A percentile compares a stretch with the other conserved stretches of the same genome.
These are phyloP conservation scores for Chromoteleia sp. DNA, from an alignment of 2,888 invertebrate genomes.

Conservation along the genomic window DNA sequence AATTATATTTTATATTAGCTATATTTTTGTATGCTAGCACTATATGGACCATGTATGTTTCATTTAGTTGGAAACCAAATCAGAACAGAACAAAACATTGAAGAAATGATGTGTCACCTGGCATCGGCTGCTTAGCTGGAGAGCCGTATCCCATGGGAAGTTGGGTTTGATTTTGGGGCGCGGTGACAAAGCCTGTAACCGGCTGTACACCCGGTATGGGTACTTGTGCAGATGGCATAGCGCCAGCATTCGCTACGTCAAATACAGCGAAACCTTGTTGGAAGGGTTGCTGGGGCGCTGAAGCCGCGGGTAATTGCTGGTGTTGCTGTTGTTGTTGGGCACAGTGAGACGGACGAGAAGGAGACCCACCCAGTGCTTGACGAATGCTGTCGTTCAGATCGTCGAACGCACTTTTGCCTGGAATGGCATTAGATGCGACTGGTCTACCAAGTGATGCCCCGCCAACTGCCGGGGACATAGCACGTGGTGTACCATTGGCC, in stretches of 20 bases:
- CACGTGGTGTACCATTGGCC: slow-evolving; percentile 81
- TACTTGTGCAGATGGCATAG: slow-evolving; percentile 71
- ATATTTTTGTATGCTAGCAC: too few relatives aligned
- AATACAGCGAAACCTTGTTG: slow-evolving; percentile 79
- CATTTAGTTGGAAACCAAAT: background rate
- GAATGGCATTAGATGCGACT: slow-evolving; percentile 85
- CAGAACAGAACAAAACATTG: slow-evolving; percentile 18
- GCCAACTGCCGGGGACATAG: slow-evolving; percentile 83
- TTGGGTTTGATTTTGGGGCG: slow-evolving; percentile 81
- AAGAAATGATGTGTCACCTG: slow-evolving; percentile 82
- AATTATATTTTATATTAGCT: too few relatives aligned
- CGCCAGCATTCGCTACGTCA: slow-evolving; percentile 75
- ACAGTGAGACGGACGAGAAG: slow-evolving; percentile 82
- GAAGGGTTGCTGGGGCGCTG: slow-evolving; percentile 72
- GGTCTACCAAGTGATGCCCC: slow-evolving; percentile 83
- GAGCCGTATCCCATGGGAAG: slow-evolving; percentile 84
- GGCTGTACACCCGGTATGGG: slow-evolving; percentile 76
- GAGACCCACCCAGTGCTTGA: slow-evolving; percentile 89
- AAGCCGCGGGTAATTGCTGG: slow-evolving; percentile 70
- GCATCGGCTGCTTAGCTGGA: slow-evolving; percentile 85
- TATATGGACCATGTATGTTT: background rate
- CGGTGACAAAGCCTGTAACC: slow-evolving; percentile 76
- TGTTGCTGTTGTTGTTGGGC: slow-evolving; percentile 74
- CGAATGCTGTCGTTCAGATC: slow-evolving; percentile 89
- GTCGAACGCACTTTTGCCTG: slow-evolving; percentile 88